Evolutionary conservation across 2,113 vertebrate genomes (phyloP).

Genomic region (Dissostichus mawsoni): DNA sequence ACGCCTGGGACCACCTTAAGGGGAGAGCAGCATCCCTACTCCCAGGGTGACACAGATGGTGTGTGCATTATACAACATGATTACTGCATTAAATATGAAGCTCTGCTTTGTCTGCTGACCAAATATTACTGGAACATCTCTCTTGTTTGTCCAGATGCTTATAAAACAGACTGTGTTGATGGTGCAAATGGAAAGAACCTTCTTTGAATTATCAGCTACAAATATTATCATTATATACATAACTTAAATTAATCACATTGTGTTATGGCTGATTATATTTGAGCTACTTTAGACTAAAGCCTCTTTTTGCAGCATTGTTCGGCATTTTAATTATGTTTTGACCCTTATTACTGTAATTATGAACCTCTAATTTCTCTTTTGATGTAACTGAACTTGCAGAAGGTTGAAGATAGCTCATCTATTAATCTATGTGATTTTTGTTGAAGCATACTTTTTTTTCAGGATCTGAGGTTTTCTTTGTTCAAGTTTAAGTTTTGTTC

Average conservation of each 20-base stretch:
- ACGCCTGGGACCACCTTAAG: constrained; percentile 50
- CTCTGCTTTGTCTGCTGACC: neutral
- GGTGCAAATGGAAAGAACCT: neutral
- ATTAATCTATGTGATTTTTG: neutral
- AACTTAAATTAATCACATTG: no score
- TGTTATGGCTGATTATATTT: neutral
- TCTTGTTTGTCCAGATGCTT: constrained; percentile 26
- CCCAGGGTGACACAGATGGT: constrained; percentile 53
- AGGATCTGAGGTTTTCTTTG: neutral
- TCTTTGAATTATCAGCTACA: neutral
- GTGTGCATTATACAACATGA: constrained; percentile 57
- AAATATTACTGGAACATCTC: neutral
- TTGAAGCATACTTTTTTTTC: neutral
- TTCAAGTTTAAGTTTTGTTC: no score
- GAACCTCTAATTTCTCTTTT: neutral
- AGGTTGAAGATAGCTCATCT: neutral
- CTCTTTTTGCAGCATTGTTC: neutral
- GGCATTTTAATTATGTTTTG: neutral
- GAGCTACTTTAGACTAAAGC: neutral
- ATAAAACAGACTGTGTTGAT: neutral
- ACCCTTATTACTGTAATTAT: neutral
- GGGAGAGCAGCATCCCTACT: constrained; percentile 42
- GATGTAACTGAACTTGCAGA: neutral
- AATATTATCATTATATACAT: neutral
- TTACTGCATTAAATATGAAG: constrained; percentile 49